A percentile compares a stretch with the other conserved stretches of the same genome.
Conservation (phyloP, 2,113 vertebrate species). For the Xenotilapia flavipinnis region DNA sequence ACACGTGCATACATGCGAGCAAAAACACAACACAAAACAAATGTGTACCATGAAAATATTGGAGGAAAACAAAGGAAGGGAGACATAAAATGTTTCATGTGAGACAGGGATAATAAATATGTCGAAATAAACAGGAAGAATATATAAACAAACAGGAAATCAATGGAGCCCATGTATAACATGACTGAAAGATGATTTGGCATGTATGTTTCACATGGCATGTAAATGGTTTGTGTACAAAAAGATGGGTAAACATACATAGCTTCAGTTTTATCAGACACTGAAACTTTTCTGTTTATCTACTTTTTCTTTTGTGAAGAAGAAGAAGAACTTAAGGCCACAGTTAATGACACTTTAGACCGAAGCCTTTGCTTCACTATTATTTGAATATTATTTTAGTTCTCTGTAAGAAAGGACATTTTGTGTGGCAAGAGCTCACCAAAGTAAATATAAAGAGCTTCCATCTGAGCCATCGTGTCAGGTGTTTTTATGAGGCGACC, state of each 20-base stretch:
- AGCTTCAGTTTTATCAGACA: not conserved
- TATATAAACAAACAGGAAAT: not conserved
- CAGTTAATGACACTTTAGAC: not conserved
- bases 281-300: not conserved
- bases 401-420: not conserved
- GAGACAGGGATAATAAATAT: constrained; percentile 2
- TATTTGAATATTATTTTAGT: not conserved
- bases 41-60: constrained; percentile 15
- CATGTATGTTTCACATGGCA: not conserved
- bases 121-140: not conserved
- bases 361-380: not conserved
- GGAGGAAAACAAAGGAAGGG: constrained; percentile 15
- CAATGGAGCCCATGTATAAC: not conserved
- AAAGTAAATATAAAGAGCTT: not conserved
- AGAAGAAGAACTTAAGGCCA: not conserved
- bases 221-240: not conserved
- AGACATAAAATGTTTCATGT: constrained; percentile 37
- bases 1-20: constrained; percentile 14
- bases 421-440: not conserved
- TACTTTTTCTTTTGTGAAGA: not conserved
- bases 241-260: not conserved
- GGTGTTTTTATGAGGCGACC: not conserved
- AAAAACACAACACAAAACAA: constrained; percentile 32
- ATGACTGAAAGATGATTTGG: not conserved
- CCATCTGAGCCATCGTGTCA: not conserved